Evolutionary conservation across 2,113 vertebrate genomes (phyloP).

Genomic region (Enhydra lutris): DNA sequence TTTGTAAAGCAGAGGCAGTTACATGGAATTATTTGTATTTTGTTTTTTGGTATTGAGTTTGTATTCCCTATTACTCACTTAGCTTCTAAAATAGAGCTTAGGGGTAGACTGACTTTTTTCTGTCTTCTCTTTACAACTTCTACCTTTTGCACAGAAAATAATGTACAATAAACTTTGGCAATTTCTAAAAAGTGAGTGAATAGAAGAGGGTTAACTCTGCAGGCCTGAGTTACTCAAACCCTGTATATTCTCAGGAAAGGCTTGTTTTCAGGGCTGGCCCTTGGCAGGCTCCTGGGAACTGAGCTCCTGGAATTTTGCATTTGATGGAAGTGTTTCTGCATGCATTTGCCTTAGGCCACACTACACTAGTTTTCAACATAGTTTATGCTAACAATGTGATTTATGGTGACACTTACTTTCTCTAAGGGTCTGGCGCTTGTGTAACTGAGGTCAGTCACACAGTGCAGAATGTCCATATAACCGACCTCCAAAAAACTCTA

Average conservation of each 20-base stretch:
- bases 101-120: neutral
- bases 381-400: neutral
- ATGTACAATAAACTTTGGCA: neutral
- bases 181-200: neutral
- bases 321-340: neutral
- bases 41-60: neutral
- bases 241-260: neutral
- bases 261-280: neutral
- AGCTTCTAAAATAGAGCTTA: neutral
- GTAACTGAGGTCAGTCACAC: neutral
- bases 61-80: neutral
- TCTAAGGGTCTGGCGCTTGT: neutral
- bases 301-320: neutral
- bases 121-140: neutral
- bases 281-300: neutral
- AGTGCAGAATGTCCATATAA: rapidly evolving
- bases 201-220: neutral
- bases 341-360: neutral
- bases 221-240: neutral
- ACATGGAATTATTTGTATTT: neutral
- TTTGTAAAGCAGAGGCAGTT: neutral
- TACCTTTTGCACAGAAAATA: neutral
- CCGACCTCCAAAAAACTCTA: neutral
- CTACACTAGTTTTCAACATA: neutral
- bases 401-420: neutral